Conservation (phyloP, 1,140 invertebrate species). For the Diploscapter pachys region DNA sequence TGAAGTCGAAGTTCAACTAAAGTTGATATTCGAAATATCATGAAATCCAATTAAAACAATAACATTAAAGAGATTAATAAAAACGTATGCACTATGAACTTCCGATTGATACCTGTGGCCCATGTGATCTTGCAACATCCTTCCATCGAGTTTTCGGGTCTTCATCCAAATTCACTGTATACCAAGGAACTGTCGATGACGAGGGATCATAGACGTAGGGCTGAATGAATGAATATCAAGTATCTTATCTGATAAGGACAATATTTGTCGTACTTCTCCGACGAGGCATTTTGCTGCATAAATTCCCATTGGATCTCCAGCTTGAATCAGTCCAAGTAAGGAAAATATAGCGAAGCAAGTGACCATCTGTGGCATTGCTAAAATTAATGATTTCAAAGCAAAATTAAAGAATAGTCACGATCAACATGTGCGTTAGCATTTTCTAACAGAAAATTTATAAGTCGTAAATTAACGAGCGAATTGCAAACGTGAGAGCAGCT, state of each 20-base stretch:
- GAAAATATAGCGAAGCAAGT: too few species aligned
- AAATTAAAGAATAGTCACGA: too few species aligned
- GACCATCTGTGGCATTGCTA: too few species aligned
- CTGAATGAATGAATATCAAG: neutral
- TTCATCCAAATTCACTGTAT: slow-evolving; percentile 1
- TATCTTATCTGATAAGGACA: neutral
- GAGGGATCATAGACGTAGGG: slow-evolving; percentile 8
- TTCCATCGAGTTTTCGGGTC: neutral
- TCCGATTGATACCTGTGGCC: neutral
- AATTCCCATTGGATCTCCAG: neutral
- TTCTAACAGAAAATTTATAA: too few species aligned
- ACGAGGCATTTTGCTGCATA: slow-evolving; percentile 12
- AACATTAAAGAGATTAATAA: neutral
- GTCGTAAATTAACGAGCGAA: too few species aligned
- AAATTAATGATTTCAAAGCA: too few species aligned
- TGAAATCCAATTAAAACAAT: neutral
- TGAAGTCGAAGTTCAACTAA: too few species aligned
- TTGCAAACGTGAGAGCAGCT: too few species aligned
- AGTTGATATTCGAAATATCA: neutral
- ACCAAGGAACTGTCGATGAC: neutral
- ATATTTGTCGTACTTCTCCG: slow-evolving; percentile 7
- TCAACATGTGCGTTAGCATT: too few species aligned
- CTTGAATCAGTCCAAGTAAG: too few species aligned
- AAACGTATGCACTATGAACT: neutral
- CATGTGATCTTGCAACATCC: slow-evolving; percentile 2